These are phyloP conservation scores for Pristionchus pacificus DNA, from an alignment of 1,140 invertebrate genomes.

Conservation along the genomic window DNA sequence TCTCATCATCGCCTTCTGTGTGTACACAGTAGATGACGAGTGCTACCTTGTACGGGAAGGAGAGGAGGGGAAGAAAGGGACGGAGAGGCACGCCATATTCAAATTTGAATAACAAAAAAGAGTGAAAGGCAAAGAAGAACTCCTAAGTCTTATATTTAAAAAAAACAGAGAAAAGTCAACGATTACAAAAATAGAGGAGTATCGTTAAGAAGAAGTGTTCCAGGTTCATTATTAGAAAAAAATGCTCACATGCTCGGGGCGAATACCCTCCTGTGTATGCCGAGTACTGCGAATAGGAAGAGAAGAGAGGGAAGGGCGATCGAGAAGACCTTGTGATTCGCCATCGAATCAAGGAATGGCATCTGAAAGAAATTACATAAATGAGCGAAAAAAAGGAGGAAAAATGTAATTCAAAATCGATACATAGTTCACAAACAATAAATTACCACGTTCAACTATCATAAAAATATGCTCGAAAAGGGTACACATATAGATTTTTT, in stretches of 20 bases:
- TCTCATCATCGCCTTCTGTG: too few species aligned
- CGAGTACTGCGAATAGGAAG: conserved; percentile 81
- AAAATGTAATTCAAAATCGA: conserved; percentile 74
- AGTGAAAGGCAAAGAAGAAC: too few species aligned
- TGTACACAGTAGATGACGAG: too few species aligned
- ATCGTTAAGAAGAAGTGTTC: too few species aligned
- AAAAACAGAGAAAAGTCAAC: too few species aligned
- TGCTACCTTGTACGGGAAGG: too few species aligned
- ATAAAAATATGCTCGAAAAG: conserved; percentile 15
- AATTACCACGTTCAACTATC: not conserved
- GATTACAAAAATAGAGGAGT: too few species aligned
- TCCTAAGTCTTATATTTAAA: too few species aligned
- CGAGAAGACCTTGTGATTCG: conserved; percentile 94
- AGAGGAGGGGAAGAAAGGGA: too few species aligned
- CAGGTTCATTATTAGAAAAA: too few species aligned
- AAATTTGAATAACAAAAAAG: too few species aligned
- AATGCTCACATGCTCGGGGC: conserved; percentile 78
- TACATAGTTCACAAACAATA: conserved; percentile 75
- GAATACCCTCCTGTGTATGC: conserved; percentile 89
- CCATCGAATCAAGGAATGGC: conserved; percentile 80
- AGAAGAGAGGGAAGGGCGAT: conserved; percentile 72
- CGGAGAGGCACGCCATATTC: too few species aligned
- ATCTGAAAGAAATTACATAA: conserved; percentile 60
- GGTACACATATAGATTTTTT: conserved; percentile 1
- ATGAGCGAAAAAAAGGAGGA: not conserved